Evolutionary conservation across 30 jellyfish, hydroid and myxozoan genomes (phyloP), one percentile per base, ranked within the genome.

Genomic region (Hydra vulgaris): DNA sequence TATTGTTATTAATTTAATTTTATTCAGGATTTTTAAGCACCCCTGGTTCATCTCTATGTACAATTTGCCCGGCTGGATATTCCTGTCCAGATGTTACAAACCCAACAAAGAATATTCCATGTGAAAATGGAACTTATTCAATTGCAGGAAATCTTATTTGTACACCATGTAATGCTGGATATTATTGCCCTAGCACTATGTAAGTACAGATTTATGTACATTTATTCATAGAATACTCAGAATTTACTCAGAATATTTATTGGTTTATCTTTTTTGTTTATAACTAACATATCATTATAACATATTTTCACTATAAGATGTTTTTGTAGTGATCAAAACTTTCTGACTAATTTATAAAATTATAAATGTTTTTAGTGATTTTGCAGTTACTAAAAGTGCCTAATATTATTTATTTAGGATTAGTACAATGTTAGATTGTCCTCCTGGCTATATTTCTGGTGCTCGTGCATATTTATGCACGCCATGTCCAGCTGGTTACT

Each of bases 61-160:
- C 72, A 7, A 85, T n/a, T 53, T 91, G 98, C 67, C 98, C 98
- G 4, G 98, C 98, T 66, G 98, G 98, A 18, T 86, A 52, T 56
- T 77, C 85, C 7, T 91, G 98, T 73, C 95, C 96, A 19, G 83
- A 86, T 76, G 66, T 67, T 5, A 74, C 97, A 15, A 85, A 90
- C 68, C 94, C 97, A 12, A 66, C 88, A 24, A 84, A 79, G 20
- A 91, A 79, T 73, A 26, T 71, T 5, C 83, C 95, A 18, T 91
- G 98, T 54, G 84, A 74, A 53, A 70, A 69, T 76, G 98, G 98
- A 18, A 82, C 87, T 16, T 91, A 86, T 71, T 91, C 98, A 18
- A 67, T 74, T 20, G 95, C 96, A 17, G 98, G 96, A 8, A 86
- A n/a, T 0, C 22, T 77, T 4, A 67, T 56, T 66, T 91, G 98